Percentiles rank a stretch among this genome's conserved stretches.
Evolutionary conservation across 1,140 invertebrate species (phyloP).

Genomic region (Aplysia californica): DNA sequence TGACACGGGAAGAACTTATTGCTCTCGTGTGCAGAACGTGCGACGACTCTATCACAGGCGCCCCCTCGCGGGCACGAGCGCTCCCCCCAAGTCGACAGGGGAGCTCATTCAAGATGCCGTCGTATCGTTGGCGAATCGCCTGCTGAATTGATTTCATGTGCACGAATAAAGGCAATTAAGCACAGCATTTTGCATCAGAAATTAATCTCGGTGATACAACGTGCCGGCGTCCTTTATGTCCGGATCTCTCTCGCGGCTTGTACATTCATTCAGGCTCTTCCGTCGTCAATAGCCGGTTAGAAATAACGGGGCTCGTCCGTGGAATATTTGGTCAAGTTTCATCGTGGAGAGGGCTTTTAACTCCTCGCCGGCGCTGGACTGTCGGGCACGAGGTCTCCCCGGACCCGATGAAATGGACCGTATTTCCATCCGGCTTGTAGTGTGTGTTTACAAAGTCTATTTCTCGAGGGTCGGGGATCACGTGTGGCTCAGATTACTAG

Average conservation of each 20-base stretch:
- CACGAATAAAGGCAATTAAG: conserved; percentile 41
- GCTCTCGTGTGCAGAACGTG: conserved; percentile 6
- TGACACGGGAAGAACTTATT: conserved; percentile 12
- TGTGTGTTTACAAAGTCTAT: conserved; percentile 29
- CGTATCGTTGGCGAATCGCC: conserved; percentile 16
- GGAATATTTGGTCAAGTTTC: conserved; percentile 15
- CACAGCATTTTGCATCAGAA: conserved; percentile 38
- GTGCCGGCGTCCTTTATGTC: not conserved
- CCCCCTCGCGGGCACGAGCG: too few relatives aligned
- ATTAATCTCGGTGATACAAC: conserved; percentile 36
- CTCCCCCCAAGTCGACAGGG: not conserved
- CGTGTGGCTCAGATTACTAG: conserved; percentile 20
- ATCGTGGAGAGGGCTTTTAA: not conserved
- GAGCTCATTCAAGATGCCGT: conserved; percentile 17
- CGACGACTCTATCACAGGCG: not conserved
- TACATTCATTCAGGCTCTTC: not conserved
- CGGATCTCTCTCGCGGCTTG: not conserved
- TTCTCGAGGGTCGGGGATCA: conserved; percentile 24
- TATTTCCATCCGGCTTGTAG: conserved; percentile 13
- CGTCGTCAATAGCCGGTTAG: conserved; percentile 4
- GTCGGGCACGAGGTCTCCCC: not conserved
- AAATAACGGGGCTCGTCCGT: not conserved
- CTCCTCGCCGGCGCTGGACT: conserved; percentile 6
- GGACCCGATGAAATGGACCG: conserved; percentile 22
- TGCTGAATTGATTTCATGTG: conserved; percentile 34